Evolutionary conservation across 92 coral and sea anemone species (phyloP).

Genomic region (Galaxea fascicularis): DNA sequence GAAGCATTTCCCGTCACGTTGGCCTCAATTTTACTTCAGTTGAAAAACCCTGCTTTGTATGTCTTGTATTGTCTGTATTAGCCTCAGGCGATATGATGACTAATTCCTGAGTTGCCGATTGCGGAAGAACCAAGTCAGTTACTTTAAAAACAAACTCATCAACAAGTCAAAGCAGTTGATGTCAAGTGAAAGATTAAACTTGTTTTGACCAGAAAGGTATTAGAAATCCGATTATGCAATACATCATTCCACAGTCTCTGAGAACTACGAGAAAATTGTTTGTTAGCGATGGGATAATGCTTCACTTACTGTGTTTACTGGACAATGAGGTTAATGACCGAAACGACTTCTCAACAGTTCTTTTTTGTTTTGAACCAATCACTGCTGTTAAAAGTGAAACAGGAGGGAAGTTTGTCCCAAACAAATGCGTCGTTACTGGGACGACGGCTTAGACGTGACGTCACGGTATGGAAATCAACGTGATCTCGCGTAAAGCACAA

Average conservation of each 20-base stretch:
- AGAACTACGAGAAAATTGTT: background rate
- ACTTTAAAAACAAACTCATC: background rate
- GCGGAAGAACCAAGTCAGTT: background rate
- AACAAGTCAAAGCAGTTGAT: no score
- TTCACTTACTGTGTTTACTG: background rate
- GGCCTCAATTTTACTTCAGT: no score
- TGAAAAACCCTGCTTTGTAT: no score
- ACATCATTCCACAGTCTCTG: conserved; percentile 30
- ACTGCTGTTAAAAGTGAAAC: background rate
- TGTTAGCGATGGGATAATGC: background rate
- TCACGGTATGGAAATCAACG: conserved; percentile 74
- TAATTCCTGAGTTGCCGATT: background rate
- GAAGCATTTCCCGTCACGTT: no score
- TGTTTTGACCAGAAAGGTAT: background rate
- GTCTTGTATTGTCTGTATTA: no score
- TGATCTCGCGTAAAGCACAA: conserved; percentile 54
- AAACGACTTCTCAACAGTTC: conserved; percentile 26
- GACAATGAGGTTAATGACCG: conserved; percentile 22
- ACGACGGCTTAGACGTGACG: conserved; percentile 83
- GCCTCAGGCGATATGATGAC: no score
- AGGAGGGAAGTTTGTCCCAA: conserved; percentile 51
- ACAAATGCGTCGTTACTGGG: conserved; percentile 64
- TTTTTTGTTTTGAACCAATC: conserved; percentile 22
- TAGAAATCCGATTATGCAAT: background rate
- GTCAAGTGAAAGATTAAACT: background rate